phyloP scores from a whole-genome alignment of 2,113 vertebrate genomes.

The Malurus melanocephalus region DNA sequence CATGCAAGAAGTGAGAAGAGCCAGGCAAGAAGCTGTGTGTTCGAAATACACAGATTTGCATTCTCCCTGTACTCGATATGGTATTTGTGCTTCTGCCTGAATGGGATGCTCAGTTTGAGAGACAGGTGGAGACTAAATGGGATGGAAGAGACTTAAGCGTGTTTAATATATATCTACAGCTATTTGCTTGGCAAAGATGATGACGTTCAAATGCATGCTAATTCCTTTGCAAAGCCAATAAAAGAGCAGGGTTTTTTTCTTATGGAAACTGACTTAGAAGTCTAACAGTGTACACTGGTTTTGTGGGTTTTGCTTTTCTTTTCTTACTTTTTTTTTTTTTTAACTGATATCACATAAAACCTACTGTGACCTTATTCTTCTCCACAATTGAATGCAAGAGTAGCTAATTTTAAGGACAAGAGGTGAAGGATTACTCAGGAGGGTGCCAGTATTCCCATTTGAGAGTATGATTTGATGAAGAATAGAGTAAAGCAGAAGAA shows the following conservation, averaged over 20 bases:
- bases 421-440: slow-evolving; percentile 9
- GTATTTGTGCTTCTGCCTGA: background rate
- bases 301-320: background rate
- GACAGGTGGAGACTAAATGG: slow-evolving; percentile 64
- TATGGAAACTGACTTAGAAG: slow-evolving; percentile 1
- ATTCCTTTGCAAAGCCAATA: slow-evolving; percentile 49
- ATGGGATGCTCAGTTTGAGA: slow-evolving; percentile 20
- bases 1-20: background rate
- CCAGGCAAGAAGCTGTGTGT: background rate
- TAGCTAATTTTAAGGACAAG: background rate
- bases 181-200: slow-evolving; percentile 48
- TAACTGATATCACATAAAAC: background rate
- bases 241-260: background rate
- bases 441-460: background rate
- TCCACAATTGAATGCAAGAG: background rate
- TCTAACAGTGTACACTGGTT: background rate
- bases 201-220: slow-evolving; percentile 30
- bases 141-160: slow-evolving; percentile 50
- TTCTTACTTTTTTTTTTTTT: background rate
- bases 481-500: slow-evolving; percentile 10
- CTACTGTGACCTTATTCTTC: background rate
- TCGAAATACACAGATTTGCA: background rate
- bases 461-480: background rate
- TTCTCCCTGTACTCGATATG: background rate
- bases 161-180: slow-evolving; percentile 42